Base-by-base conservation (phyloP, 2,113 vertebrate genomes). In the Ranitomeya variabilis region DNA sequence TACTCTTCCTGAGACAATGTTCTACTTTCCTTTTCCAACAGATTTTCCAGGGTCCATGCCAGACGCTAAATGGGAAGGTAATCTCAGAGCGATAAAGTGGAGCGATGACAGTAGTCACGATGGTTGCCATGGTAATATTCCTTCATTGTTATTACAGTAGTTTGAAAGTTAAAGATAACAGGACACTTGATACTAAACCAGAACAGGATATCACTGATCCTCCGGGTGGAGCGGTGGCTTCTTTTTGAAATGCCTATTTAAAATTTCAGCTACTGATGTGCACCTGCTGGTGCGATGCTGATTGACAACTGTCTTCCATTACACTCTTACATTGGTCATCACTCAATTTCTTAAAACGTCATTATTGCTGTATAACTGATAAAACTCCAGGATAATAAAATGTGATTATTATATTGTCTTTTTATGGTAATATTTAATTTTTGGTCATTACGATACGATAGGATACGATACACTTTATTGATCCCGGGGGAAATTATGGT, bases 21-120 rank as follows among this genome's bases (percentile, higher is more conserved):
- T 62, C 73, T 77, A 4, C 64, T 88, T 18, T 78, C 18, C 73
- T 77, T 76, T 83, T 77, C 71, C 59, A 77, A 57, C 90, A 95
- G 93, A 87, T 87, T 93, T 95, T 37, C 94, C 93, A 14, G 94
- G 92, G 57, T 91, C 94, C 79, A 94, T 94, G 92, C 93, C 94
- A 18, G 93, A 91, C 0, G 93, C 91, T 0, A 91, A 91, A 2
- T 94, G 93, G 93, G 88, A 91, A 7, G 93, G 93, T 23, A 91
- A 94, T 86, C 91, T 95, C 66, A 91, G 93, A 91, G 92, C 92
- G 0, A 77, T 95, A 62, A 96, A 95, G 83, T 94, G 93, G 95
- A 89, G 59, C 6, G 92, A 93, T 89, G 94, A 90, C 91, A 92
- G 93, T 86, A 69, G 7, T 7, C 93, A 95, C 0, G 93, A 92